Conservation (phyloP, 2,797 vertebrate genomes). For the Microchirus variegatus region DNA sequence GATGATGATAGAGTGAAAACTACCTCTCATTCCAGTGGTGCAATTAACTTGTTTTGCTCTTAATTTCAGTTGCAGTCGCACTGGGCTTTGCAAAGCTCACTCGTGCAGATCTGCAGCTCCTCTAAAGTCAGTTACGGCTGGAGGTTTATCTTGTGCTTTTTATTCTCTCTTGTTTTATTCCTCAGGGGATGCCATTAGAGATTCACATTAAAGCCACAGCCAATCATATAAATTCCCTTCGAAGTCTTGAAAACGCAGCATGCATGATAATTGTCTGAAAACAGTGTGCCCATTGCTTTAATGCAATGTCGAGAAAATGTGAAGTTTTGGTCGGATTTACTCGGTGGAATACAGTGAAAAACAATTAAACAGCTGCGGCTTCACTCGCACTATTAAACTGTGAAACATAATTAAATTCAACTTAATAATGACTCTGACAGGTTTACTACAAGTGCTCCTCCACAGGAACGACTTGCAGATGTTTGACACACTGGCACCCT, state of each 20-base stretch:
- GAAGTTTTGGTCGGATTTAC: constrained; percentile 4
- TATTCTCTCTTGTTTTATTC: constrained; percentile 5
- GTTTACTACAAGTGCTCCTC: background rate
- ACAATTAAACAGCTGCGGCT: background rate
- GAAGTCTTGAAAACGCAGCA: constrained; percentile 4
- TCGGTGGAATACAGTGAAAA: background rate
- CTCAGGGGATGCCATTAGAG: constrained; percentile 4
- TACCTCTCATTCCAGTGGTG: background rate
- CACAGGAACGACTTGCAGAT: constrained; percentile 26
- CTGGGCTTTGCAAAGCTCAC: constrained; percentile 21
- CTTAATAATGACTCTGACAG: constrained; percentile 21
- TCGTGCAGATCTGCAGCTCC: constrained; percentile 24
- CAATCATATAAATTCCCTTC: constrained; percentile 11
- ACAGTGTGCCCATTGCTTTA: background rate
- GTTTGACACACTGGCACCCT: constrained; percentile 9
- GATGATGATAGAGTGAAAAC: background rate
- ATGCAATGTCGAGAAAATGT: background rate
- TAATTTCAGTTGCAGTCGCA: constrained; percentile 10
- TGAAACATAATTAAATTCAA: constrained; percentile 14
- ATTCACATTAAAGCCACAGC: constrained; percentile 23
- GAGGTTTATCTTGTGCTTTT: constrained; percentile 18
- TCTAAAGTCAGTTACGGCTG: constrained; percentile 12
- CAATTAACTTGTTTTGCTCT: constrained; percentile 20
- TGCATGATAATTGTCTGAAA: background rate
- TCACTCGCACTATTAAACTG: constrained; percentile 2